These are phyloP conservation scores for Melopsittacus undulatus DNA, from an alignment of 2,797 vertebrate genomes.

Conservation along the genomic window DNA sequence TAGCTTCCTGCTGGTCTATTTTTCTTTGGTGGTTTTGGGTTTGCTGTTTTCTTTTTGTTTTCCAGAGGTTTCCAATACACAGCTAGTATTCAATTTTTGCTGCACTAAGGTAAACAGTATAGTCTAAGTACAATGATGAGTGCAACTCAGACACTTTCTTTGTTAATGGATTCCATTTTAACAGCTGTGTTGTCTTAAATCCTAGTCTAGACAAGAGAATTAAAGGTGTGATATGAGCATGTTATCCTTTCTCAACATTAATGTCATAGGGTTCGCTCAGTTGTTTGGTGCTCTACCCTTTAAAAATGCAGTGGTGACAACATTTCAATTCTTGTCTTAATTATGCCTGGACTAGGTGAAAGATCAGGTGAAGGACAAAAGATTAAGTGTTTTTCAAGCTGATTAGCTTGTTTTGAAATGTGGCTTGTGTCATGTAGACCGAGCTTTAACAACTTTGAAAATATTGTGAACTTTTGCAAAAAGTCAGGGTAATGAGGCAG, in stretches of 20 bases:
- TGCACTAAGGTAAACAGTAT: background rate
- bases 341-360: background rate
- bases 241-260: constrained; percentile 16
- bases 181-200: constrained; percentile 59
- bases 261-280: background rate
- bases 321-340: background rate
- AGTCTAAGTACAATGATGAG: background rate
- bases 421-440: fast-evolving
- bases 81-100: background rate
- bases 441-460: background rate
- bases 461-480: background rate
- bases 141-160: background rate
- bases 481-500: background rate
- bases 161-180: constrained; percentile 4
- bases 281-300: background rate
- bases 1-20: background rate
- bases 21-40: background rate
- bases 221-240: constrained; percentile 19
- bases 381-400: background rate
- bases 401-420: background rate
- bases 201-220: constrained; percentile 62
- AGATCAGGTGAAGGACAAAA: background rate
- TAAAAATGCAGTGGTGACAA: background rate
- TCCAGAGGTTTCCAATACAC: background rate
- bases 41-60: background rate